Percentiles rank a stretch among this genome's conserved stretches.
These are phyloP conservation scores for Periplaneta americana DNA, from an alignment of 1,140 invertebrate genomes.

Conservation along the genomic window DNA sequence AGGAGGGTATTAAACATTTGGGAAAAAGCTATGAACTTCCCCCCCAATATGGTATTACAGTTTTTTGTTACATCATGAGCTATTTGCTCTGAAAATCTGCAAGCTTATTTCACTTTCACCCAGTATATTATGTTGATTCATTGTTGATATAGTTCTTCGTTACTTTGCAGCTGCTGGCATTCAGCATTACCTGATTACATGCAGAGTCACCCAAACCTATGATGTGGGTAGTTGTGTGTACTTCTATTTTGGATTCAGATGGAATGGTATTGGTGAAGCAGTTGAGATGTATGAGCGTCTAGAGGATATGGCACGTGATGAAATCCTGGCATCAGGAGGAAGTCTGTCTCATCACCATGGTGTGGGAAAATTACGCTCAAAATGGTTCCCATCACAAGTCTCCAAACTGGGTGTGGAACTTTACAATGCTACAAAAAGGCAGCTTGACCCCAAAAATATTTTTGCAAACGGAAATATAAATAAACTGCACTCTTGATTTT, in stretches of 20 bases:
- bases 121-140: too few relatives aligned
- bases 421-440: slow-evolving; percentile 73
- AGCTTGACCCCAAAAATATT: slow-evolving; percentile 90
- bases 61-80: too few relatives aligned
- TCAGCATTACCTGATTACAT: slow-evolving; percentile 61
- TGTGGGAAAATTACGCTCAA: slow-evolving; percentile 81
- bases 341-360: slow-evolving; percentile 93
- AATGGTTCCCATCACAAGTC: slow-evolving; percentile 62
- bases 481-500: background rate
- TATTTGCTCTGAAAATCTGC: too few relatives aligned
- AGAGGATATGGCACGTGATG: slow-evolving; percentile 79
- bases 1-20: too few relatives aligned
- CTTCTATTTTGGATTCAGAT: slow-evolving; percentile 96
- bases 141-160: background rate
- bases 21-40: too few relatives aligned
- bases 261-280: slow-evolving; percentile 54
- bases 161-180: slow-evolving; percentile 48
- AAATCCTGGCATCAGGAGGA: slow-evolving; percentile 76
- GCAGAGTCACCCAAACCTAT: slow-evolving; percentile 93
- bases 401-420: slow-evolving; percentile 68
- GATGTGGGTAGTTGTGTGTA: slow-evolving; percentile 96
- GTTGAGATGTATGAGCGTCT: slow-evolving; percentile 79
- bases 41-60: too few relatives aligned
- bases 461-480: slow-evolving; percentile 83
- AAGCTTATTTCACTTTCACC: too few relatives aligned